Conservation (phyloP, 1,140 invertebrate genomes). For the Steinernema feltiae region DNA sequence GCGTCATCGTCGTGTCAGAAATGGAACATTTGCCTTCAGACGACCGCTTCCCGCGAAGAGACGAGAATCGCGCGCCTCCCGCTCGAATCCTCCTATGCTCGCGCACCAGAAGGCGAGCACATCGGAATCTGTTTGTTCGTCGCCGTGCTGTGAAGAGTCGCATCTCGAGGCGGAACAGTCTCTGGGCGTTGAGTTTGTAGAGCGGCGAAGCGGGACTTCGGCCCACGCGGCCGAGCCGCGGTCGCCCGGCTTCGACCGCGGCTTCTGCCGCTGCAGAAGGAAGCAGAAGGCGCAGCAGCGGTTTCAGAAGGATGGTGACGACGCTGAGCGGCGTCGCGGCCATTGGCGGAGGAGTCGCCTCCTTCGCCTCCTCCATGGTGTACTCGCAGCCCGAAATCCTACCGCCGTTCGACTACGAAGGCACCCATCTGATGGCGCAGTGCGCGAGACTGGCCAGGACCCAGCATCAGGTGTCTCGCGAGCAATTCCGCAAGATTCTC, state of each 20-base stretch:
- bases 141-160: neutral
- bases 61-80: neutral
- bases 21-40: too few species aligned
- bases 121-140: neutral
- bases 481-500: neutral
- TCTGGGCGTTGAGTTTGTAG: neutral
- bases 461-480: neutral
- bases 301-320: neutral
- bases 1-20: too few species aligned
- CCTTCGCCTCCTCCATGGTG: neutral
- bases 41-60: too few species aligned
- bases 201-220: neutral
- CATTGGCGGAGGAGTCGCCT: neutral
- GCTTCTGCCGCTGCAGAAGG: neutral
- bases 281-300: neutral
- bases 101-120: neutral
- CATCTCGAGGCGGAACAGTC: neutral
- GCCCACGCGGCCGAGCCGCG: slow-evolving; percentile 8
- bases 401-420: neutral
- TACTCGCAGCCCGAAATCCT: neutral
- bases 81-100: neutral
- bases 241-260: slow-evolving; percentile 5
- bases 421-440: neutral
- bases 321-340: neutral
- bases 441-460: neutral